Evolutionary conservation across 2,888 invertebrate species (phyloP), one percentile per base, ranked within the genome.

Genomic region (Chaetogeoica ovagalla): DNA sequence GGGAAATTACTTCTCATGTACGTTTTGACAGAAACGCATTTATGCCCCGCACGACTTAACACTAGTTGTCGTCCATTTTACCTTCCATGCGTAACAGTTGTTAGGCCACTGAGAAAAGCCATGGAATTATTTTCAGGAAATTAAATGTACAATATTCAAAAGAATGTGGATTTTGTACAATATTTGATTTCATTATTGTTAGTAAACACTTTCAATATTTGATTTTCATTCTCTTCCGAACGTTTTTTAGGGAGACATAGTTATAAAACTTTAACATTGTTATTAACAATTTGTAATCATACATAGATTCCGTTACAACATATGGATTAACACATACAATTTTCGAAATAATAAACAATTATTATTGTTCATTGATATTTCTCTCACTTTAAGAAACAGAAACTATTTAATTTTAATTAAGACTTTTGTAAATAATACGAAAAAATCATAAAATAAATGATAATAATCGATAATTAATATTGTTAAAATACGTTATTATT

Each of bases 1-100:
- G 57, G 65, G 57, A 75, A 75, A 75, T 75, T 75, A 75, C 65
- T 65, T 75, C 65, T 75, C 74, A 66, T 75, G 57, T 75, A 57
- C 65, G 21, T 57, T 75, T 65, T 65, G 65, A 66, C 57, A 21
- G 57, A 65, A 75, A 57, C 74, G 57, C 74, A 75, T 65, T 75
- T 66, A 65, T 57, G 39, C 13, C 21, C 65, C 57, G 55, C 57
- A 75, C 39, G 65, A 75, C 74, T 75, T 75, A 65, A 65, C 65
- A 57, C 65, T 57, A 19, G 65, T 39, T 65, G 74, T 75, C 23
- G 74, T 75, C 23, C 65, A 19, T 57, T 75, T 66, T 75, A 75
- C 57, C 74, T 75, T 65, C 57, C 39, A 57, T 11, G 19, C 6
- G 39, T 63, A 74, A 63, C 55, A 63, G 63, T 63, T 63, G 52